Evolutionary conservation across 2,113 vertebrate genomes (phyloP).

Genomic region (Solenodon paradoxus): DNA sequence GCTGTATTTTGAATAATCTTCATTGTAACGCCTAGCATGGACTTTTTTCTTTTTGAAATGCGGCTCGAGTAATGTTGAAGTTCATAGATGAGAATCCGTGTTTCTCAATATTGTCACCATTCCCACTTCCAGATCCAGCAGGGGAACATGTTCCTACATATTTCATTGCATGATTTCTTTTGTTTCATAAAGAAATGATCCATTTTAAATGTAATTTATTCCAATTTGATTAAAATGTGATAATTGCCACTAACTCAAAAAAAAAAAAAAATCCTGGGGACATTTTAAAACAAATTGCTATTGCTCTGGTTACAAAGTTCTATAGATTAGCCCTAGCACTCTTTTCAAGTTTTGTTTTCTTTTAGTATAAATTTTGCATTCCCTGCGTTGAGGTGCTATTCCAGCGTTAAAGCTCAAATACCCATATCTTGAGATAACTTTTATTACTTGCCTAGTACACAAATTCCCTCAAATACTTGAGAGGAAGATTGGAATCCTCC

Average conservation of each 20-base stretch:
- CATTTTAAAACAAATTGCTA: background rate
- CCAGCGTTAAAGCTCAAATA: background rate
- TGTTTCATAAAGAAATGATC: slow-evolving; percentile 33
- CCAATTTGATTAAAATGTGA: background rate
- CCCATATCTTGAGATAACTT: background rate
- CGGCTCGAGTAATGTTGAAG: background rate
- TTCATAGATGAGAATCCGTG: background rate
- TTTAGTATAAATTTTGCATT: background rate
- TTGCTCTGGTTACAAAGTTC: background rate
- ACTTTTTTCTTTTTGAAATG: slow-evolving; percentile 41
- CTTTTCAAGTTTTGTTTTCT: background rate
- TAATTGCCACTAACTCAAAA: background rate
- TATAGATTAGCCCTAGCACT: background rate
- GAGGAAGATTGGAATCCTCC: background rate
- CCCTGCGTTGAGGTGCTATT: too few species aligned
- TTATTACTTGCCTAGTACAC: background rate
- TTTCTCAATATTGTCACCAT: background rate
- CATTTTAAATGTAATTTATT: slow-evolving; percentile 14
- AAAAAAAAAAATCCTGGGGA: background rate
- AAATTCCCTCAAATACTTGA: background rate
- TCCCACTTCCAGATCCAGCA: background rate
- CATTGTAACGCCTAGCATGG: background rate
- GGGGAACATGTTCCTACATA: background rate
- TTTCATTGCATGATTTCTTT: slow-evolving; percentile 7
- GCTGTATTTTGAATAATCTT: slow-evolving; percentile 39